phyloP scores from a whole-genome alignment of 2,797 vertebrate genomes.

The Crenuchus spilurus region DNA sequence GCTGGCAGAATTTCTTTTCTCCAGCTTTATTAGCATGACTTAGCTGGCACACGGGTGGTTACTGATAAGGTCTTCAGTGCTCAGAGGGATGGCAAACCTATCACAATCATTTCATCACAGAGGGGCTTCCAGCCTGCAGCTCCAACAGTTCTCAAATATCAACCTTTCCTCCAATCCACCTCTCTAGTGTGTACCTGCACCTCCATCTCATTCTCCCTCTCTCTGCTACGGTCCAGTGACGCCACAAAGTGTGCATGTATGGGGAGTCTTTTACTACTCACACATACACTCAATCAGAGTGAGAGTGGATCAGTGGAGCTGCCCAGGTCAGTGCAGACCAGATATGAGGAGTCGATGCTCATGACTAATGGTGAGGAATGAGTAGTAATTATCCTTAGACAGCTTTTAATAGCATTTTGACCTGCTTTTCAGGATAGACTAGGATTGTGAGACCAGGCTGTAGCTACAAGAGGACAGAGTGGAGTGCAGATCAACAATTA shows the following conservation, averaged over 20 bases:
- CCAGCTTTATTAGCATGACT: slow-evolving; percentile 21
- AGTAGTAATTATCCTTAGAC: background rate
- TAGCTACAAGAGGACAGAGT: background rate
- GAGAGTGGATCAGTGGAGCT: background rate
- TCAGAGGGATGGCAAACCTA: slow-evolving; percentile 24
- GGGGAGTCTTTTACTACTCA: background rate
- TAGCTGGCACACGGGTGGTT: background rate
- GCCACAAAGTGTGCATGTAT: background rate
- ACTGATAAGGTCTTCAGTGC: slow-evolving; percentile 14
- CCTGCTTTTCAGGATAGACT: background rate
- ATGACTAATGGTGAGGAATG: background rate
- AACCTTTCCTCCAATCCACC: background rate
- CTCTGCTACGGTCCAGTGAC: background rate
- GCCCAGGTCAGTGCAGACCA: background rate
- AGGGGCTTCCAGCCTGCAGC: slow-evolving; percentile 4
- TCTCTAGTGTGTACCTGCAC: background rate
- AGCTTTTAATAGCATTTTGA: background rate
- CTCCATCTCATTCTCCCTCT: background rate
- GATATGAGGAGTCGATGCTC: background rate
- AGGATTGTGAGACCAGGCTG: background rate
- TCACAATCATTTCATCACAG: slow-evolving; percentile 28
- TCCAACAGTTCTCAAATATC: slow-evolving; percentile 2
- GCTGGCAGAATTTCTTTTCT: too few relatives aligned
- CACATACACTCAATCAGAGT: background rate
- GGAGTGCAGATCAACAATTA: too few relatives aligned